Percentiles rank a stretch among this genome's conserved stretches.
Evolutionary conservation across 37 sponge, comb jelly and placozoan species (phyloP).

Genomic region (Halichondria panicea): DNA sequence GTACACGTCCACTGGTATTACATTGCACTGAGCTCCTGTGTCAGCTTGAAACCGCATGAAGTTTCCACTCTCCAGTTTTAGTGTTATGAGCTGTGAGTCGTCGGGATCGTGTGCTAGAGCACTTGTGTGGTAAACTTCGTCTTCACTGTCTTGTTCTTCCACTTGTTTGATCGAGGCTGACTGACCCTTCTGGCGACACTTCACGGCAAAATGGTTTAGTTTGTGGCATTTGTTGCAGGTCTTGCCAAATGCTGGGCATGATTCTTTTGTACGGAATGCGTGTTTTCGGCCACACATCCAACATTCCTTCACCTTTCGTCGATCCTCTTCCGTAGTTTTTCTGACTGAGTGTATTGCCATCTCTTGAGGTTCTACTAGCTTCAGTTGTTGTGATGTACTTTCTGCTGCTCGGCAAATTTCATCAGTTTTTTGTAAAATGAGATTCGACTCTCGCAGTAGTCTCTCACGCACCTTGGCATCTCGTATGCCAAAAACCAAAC

Average conservation of each 20-base stretch:
- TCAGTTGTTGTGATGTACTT: conserved; percentile 12
- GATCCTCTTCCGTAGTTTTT: not conserved
- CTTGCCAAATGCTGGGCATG: conserved; percentile 51
- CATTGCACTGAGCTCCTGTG: conserved; percentile 55
- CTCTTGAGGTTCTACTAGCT: conserved; percentile 1
- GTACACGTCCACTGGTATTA: conserved; percentile 25
- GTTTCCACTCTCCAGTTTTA: conserved; percentile 27
- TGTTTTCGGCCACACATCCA: conserved; percentile 47
- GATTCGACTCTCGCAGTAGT: conserved; percentile 18
- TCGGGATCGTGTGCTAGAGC: not conserved
- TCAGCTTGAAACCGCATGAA: conserved; percentile 42
- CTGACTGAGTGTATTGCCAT: not conserved
- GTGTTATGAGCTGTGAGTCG: conserved; percentile 48
- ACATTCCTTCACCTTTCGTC: conserved; percentile 16
- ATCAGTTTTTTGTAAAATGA: conserved; percentile 15
- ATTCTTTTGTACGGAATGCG: conserved; percentile 10
- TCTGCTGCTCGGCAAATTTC: conserved; percentile 41
- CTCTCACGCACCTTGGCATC: not conserved
- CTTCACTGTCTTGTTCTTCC: conserved; percentile 15
- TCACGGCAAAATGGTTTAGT: conserved; percentile 34
- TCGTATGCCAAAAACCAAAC: not conserved
- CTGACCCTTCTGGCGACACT: conserved; percentile 3
- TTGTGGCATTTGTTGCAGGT: conserved; percentile 45
- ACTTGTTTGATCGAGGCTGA: not conserved
- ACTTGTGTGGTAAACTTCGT: conserved; percentile 7